Percentiles rank a stretch among this genome's conserved stretches.
Evolutionary conservation across 2,797 vertebrate genomes (phyloP).

Genomic region (Schizopygopsis pylzovi): DNA sequence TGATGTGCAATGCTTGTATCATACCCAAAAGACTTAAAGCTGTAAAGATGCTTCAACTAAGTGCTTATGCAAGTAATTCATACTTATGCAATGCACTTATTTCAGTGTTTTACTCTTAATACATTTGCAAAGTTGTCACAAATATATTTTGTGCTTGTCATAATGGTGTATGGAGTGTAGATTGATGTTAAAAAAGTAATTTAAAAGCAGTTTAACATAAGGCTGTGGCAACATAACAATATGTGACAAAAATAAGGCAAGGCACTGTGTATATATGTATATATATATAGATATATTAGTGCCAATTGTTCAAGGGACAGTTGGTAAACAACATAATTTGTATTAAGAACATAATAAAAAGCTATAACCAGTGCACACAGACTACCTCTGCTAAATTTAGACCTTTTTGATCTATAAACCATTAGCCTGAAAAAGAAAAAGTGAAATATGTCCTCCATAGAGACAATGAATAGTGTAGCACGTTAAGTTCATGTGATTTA

Average conservation of each 20-base stretch:
- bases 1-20: background rate
- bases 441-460: background rate
- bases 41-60: background rate
- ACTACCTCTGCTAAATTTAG: background rate
- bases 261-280: too few species aligned
- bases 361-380: background rate
- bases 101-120: background rate
- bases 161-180: too few species aligned
- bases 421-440: background rate
- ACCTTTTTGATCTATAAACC: background rate
- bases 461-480: constrained; percentile 5
- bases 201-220: too few species aligned
- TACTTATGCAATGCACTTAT: background rate
- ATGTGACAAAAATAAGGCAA: too few species aligned
- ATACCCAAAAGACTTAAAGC: background rate
- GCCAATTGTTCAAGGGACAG: background rate
- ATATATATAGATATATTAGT: too few species aligned
- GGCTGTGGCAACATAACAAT: too few species aligned
- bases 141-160: too few species aligned
- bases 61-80: background rate
- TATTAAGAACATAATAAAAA: background rate
- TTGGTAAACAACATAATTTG: background rate
- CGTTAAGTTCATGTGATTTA: constrained; percentile 15
- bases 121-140: background rate
- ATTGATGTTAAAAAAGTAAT: too few species aligned